phyloP scores from a whole-genome alignment of 2,797 vertebrate genomes.

The Notamacropus eugenii region DNA sequence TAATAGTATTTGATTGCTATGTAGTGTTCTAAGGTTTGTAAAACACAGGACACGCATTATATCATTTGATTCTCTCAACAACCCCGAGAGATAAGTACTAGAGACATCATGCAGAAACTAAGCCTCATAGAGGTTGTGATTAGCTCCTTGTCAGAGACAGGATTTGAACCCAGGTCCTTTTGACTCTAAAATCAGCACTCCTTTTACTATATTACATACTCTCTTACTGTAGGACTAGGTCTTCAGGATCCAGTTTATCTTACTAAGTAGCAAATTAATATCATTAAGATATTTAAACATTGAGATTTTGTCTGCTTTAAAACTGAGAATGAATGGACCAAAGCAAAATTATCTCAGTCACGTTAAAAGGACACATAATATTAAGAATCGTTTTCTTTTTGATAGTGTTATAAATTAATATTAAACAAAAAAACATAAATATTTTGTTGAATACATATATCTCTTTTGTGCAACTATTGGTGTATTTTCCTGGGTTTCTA shows the following conservation, averaged over 20 bases:
- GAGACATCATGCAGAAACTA: not conserved
- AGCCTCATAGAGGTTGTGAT: not conserved
- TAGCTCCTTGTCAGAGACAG: not conserved
- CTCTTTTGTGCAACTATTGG: not conserved
- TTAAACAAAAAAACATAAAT: not conserved
- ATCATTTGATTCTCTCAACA: not conserved
- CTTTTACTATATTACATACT: not conserved
- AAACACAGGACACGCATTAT: not conserved
- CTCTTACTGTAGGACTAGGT: not conserved
- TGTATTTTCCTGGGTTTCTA: not conserved
- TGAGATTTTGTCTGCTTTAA: not conserved
- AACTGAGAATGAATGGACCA: not conserved
- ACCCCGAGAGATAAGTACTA: not conserved
- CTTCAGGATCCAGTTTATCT: not conserved
- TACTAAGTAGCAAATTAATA: not conserved
- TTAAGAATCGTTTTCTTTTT: not conserved
- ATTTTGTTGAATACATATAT: not conserved
- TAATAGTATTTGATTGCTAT: not conserved
- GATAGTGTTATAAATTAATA: not conserved
- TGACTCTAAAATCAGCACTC: not conserved
- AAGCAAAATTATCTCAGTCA: not conserved
- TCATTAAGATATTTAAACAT: not conserved
- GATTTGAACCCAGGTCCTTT: not conserved
- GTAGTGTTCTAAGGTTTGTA: not conserved
- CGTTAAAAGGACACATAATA: not conserved